Evolutionary conservation across 2,888 invertebrate species (phyloP).

Genomic region (Pollenia angustigena): DNA sequence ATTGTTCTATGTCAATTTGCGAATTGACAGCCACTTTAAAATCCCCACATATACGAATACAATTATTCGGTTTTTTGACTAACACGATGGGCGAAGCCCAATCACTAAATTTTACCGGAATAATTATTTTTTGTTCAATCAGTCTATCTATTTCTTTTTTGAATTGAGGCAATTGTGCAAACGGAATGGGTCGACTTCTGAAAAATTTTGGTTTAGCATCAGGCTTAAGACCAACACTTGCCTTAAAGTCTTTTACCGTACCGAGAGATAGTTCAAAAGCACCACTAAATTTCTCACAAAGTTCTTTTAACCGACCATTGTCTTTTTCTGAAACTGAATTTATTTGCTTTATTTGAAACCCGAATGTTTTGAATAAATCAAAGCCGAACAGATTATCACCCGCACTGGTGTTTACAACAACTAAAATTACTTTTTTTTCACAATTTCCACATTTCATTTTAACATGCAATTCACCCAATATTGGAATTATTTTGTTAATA

Average conservation of each 20-base stretch:
- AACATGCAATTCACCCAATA: conserved; percentile 50
- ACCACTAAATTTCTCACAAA: too few species aligned
- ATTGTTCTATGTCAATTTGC: conserved; percentile 75
- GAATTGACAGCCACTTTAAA: conserved; percentile 74
- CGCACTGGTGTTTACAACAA: neutral
- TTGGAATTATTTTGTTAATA: conserved; percentile 50
- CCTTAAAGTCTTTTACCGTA: conserved; percentile 58
- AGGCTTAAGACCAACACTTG: conserved; percentile 41
- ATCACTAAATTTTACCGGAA: conserved; percentile 38
- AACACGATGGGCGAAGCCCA: conserved; percentile 73
- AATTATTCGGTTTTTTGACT: conserved; percentile 76
- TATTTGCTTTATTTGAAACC: conserved; percentile 63
- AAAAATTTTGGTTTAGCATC: conserved; percentile 67
- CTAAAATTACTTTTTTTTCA: neutral
- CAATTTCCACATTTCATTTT: conserved; percentile 57
- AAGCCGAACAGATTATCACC: conserved; percentile 6
- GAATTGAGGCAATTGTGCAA: conserved; percentile 52
- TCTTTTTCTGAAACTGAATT: neutral
- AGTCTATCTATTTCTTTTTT: conserved; percentile 37
- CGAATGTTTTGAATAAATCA: conserved; percentile 63
- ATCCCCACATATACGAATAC: conserved; percentile 75
- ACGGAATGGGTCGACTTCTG: conserved; percentile 68
- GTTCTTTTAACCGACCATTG: neutral
- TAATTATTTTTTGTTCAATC: conserved; percentile 1
- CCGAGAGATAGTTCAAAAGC: conserved; percentile 47